Percentiles rank a stretch among this genome's conserved stretches.
Evolutionary conservation across 92 coral and sea anemone genomes (phyloP).

Genomic region (Desmophyllum pertusum): DNA sequence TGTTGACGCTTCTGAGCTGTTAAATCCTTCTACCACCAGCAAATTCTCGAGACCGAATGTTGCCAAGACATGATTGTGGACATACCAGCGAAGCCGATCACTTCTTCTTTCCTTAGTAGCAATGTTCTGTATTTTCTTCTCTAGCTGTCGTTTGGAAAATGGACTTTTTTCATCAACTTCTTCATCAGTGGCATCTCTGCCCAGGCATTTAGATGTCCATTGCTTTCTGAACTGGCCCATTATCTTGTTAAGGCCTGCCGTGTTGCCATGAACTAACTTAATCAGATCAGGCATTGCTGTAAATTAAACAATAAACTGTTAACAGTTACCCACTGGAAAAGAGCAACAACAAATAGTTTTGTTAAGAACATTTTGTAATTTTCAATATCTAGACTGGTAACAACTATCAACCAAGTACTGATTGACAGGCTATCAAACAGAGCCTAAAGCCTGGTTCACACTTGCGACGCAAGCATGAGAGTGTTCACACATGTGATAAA

Average conservation of each 20-base stretch:
- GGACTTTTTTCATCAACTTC: conserved; percentile 74
- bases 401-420: no score
- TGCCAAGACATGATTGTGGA: conserved; percentile 65
- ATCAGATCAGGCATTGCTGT: conserved; percentile 93
- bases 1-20: conserved; percentile 8
- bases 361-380: no score
- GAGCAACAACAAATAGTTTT: background rate
- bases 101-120: conserved; percentile 86
- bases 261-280: conserved; percentile 80
- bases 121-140: conserved; percentile 78
- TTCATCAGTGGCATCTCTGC: conserved; percentile 53
- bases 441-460: no score
- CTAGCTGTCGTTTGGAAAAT: conserved; percentile 91
- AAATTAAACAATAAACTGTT: conserved; percentile 7
- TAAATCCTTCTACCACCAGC: conserved; percentile 14
- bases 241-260: conserved; percentile 80
- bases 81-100: conserved; percentile 91
- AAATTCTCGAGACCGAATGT: conserved; percentile 53
- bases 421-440: background rate
- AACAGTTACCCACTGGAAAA: background rate
- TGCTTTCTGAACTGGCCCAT: conserved; percentile 74
- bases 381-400: background rate
- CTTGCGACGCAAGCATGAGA: no score
- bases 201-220: conserved; percentile 81
- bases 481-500: no score